Conservation (phyloP, 2,888 invertebrate species). For the Thymelicus acteon region DNA sequence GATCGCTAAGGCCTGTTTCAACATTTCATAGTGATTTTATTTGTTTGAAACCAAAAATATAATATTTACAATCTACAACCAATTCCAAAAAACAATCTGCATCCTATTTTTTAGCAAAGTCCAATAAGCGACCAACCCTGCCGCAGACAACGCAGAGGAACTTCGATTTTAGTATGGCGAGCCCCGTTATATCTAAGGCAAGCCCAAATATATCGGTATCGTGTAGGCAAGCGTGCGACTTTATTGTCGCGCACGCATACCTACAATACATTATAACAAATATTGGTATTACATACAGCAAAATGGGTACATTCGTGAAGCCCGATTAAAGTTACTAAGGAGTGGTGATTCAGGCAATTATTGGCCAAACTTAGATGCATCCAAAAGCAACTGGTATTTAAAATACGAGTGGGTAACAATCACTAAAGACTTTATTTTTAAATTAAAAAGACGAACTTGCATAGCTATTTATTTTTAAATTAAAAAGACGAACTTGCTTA, state of each 20-base stretch:
- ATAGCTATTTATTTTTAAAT: background rate
- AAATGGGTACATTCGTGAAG: background rate
- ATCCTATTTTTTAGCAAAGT: slow-evolving; percentile 6
- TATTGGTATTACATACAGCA: background rate
- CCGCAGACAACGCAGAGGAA: background rate
- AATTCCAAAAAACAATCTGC: background rate
- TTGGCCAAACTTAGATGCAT: slow-evolving; percentile 11
- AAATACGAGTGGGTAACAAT: background rate
- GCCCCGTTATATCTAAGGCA: background rate
- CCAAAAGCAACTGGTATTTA: slow-evolving; percentile 12
- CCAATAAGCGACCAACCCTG: background rate
- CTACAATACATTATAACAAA: background rate
- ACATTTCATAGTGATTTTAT: slow-evolving; percentile 26
- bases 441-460: background rate
- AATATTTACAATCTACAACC: background rate
- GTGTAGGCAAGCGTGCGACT: slow-evolving; percentile 2
- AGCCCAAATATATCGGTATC: slow-evolving; percentile 5
- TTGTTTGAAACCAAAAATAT: background rate
- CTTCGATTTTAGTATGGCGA: background rate
- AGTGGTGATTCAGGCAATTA: slow-evolving; percentile 21
- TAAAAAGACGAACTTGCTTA: background rate
- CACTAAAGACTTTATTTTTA: background rate
- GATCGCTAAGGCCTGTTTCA: slow-evolving; percentile 4
- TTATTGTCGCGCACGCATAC: background rate
- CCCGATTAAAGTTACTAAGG: slow-evolving; percentile 19